Percentiles rank a stretch among this genome's conserved stretches.
phyloP scores from a whole-genome alignment of 1,140 invertebrate species.

The Scaptomyza graminum region DNA sequence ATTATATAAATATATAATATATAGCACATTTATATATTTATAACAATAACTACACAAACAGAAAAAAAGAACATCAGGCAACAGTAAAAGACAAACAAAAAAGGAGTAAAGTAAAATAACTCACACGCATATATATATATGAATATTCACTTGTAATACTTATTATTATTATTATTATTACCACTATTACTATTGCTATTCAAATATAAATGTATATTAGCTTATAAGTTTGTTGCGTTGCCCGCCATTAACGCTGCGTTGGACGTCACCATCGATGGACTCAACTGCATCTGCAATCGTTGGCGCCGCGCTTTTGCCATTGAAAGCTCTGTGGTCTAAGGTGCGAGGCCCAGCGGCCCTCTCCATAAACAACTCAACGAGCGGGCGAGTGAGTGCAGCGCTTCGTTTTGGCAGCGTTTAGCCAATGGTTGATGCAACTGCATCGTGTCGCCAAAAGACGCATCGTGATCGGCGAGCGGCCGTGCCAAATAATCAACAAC shows the following conservation, averaged over 20 bases:
- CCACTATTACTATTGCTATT: constrained; percentile 54
- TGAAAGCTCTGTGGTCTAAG: constrained; percentile 3
- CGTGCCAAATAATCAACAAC: constrained; percentile 27
- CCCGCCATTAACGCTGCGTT: constrained; percentile 12
- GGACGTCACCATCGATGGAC: no score
- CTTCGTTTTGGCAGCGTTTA: constrained; percentile 8
- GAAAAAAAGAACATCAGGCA: no score
- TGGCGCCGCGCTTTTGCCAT: constrained; percentile 6
- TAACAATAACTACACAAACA: no score
- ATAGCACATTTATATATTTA: no score
- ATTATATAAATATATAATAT: no score
- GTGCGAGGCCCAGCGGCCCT: constrained; percentile 12
- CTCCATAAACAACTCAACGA: no score
- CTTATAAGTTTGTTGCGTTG: constrained; percentile 48
- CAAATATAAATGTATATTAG: constrained; percentile 71
- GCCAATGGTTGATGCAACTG: constrained; percentile 8
- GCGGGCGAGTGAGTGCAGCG: constrained; percentile 19
- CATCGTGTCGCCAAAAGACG: constrained; percentile 23
- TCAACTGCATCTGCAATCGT: constrained; percentile 3
- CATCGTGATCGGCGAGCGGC: constrained; percentile 23
- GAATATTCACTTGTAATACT: constrained; percentile 46
- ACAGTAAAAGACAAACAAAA: background rate
- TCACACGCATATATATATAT: constrained; percentile 4
- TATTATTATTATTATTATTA: constrained; percentile 59
- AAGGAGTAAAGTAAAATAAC: background rate